Evolutionary conservation across 2,888 invertebrate species (phyloP).

Genomic region (Leptarthrus brevirostris): DNA sequence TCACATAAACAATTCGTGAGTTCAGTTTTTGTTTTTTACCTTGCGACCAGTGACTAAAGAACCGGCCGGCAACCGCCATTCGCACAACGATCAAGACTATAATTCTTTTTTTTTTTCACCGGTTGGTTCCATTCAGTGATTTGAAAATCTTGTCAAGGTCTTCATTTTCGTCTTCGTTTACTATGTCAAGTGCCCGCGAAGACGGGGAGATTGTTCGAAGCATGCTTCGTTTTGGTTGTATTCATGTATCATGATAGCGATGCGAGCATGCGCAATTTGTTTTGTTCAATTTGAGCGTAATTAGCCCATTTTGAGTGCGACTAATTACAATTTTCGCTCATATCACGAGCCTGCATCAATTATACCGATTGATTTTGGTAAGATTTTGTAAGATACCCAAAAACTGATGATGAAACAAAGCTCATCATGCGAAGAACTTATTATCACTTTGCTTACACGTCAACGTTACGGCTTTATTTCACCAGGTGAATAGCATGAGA

Average conservation of each 20-base stretch:
- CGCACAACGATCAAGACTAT: constrained; percentile 8
- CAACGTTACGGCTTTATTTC: not conserved
- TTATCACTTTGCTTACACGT: not conserved
- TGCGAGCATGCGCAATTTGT: constrained; percentile 5
- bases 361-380: not conserved
- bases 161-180: constrained; percentile 39
- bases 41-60: constrained; percentile 6
- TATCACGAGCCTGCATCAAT: too few relatives aligned
- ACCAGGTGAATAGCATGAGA: not conserved
- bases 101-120: constrained; percentile 1
- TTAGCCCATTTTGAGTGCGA: not conserved
- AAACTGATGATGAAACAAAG: too few relatives aligned
- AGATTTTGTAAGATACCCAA: too few relatives aligned
- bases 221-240: not conserved
- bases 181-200: constrained; percentile 18
- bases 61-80: constrained; percentile 1
- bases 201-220: not conserved
- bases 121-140: constrained; percentile 38
- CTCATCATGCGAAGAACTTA: constrained; percentile 19
- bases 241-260: constrained; percentile 9
- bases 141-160: constrained; percentile 41
- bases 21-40: not conserved
- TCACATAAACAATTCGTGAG: constrained; percentile 1
- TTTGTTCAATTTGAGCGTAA: not conserved
- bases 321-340: too few relatives aligned